A percentile compares a stretch with the other conserved stretches of the same genome.
These are phyloP conservation scores for Cremastinae sp. DNA, from an alignment of 2,888 invertebrate genomes.

Conservation along the genomic window DNA sequence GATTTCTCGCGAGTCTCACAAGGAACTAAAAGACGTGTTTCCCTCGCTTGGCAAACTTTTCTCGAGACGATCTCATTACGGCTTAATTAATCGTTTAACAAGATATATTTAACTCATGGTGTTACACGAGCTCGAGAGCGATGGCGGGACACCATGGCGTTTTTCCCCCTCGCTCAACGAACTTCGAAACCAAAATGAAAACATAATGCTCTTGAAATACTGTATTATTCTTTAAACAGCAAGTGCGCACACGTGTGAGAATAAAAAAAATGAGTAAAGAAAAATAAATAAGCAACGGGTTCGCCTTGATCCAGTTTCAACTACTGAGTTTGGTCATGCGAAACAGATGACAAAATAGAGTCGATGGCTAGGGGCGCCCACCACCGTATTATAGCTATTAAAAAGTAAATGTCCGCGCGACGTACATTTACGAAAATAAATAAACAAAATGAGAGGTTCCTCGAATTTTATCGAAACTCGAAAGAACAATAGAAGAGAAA, in stretches of 20 bases:
- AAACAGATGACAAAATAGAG: constrained; percentile 15
- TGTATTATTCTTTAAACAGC: no score
- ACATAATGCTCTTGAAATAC: no score
- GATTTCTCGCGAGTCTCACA: constrained; percentile 8
- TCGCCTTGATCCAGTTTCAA: constrained; percentile 30
- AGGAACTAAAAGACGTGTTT: neutral
- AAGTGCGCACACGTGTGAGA: neutral
- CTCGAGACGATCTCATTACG: constrained; percentile 76
- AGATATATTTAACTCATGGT: constrained; percentile 76
- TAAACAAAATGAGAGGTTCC: no score
- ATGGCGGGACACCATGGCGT: constrained; percentile 40
- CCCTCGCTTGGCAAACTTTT: constrained; percentile 58
- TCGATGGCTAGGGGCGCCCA: constrained; percentile 4
- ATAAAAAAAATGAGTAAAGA: neutral
- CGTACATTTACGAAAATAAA: neutral
- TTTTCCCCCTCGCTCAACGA: constrained; percentile 23
- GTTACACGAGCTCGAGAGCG: constrained; percentile 45
- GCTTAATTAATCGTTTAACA: constrained; percentile 77
- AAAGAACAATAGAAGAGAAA: no score
- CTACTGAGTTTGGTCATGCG: constrained; percentile 9
- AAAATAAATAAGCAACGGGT: constrained; percentile 42
- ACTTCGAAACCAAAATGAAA: no score
- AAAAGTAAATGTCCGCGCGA: neutral
- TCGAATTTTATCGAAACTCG: no score
- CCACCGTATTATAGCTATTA: neutral